Percentiles rank a stretch among this genome's conserved stretches.
These are phyloP conservation scores for Botia kubotai DNA, from an alignment of 2,797 vertebrate genomes.

Conservation along the genomic window DNA sequence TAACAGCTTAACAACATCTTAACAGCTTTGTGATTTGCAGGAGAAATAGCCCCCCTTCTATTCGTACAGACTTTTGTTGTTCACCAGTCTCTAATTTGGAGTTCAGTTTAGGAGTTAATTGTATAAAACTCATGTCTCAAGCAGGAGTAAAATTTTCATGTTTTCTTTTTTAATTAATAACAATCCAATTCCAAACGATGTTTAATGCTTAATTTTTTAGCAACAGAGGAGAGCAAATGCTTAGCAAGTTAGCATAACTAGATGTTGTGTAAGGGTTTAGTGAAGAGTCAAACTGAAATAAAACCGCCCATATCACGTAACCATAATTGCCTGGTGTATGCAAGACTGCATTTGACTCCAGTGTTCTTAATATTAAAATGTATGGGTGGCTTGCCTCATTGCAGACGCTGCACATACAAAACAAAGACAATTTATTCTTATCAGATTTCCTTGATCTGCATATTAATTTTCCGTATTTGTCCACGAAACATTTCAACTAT, in stretches of 20 bases:
- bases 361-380: constrained; percentile 20
- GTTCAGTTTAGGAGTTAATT: background rate
- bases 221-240: background rate
- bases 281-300: background rate
- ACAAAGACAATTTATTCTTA: constrained; percentile 66
- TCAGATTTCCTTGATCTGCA: constrained; percentile 71
- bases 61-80: background rate
- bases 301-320: background rate
- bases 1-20: background rate
- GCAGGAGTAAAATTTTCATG: background rate
- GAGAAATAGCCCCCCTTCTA: background rate
- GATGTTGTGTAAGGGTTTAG: background rate
- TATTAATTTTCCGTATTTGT: constrained; percentile 76
- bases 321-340: background rate
- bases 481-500: constrained; percentile 72
- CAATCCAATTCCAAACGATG: background rate
- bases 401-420: constrained; percentile 58
- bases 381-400: constrained; percentile 51
- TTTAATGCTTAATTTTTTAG: background rate
- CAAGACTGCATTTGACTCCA: constrained; percentile 10
- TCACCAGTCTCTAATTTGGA: background rate
- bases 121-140: background rate
- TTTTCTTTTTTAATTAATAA: background rate
- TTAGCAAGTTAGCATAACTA: background rate
- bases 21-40: background rate